Conservation (phyloP, 2,113 vertebrate species). For the Piaya cayana region DNA sequence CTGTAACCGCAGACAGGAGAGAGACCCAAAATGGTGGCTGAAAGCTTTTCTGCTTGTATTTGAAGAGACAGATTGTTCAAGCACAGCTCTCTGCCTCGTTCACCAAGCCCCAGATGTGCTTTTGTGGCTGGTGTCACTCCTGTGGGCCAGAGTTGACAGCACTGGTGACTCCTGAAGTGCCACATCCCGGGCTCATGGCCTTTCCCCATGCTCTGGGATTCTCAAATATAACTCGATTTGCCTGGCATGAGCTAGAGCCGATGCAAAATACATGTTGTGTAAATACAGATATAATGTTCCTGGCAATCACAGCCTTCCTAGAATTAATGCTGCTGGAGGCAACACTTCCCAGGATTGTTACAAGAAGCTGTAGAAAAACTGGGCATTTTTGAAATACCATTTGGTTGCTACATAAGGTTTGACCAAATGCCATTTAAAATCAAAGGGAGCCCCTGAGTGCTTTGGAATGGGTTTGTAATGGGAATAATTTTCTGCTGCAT, state of each 20-base stretch:
- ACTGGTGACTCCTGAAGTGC: background rate
- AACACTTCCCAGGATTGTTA: background rate
- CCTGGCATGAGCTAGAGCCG: background rate
- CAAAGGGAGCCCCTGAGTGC: background rate
- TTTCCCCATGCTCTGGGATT: background rate
- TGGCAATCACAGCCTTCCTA: slow-evolving; percentile 18
- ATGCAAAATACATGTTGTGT: slow-evolving; percentile 1
- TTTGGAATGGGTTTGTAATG: background rate
- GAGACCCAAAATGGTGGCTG: background rate
- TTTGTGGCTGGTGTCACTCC: background rate
- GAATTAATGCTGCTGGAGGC: slow-evolving; percentile 25
- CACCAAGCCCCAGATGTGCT: background rate
- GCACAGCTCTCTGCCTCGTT: background rate
- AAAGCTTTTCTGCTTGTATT: background rate
- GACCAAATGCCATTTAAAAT: slow-evolving; percentile 37
- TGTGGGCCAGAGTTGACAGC: background rate
- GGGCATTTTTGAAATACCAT: slow-evolving; percentile 14
- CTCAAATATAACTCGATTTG: background rate
- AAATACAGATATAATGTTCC: slow-evolving; percentile 10
- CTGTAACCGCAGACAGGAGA: background rate
- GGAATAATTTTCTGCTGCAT: background rate
- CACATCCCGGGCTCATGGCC: background rate
- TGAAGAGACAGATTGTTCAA: background rate
- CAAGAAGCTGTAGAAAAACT: background rate
- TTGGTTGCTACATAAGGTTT: slow-evolving; percentile 14